Base-by-base conservation (phyloP, 2,113 vertebrate genomes). In the Aramus guarauna region DNA sequence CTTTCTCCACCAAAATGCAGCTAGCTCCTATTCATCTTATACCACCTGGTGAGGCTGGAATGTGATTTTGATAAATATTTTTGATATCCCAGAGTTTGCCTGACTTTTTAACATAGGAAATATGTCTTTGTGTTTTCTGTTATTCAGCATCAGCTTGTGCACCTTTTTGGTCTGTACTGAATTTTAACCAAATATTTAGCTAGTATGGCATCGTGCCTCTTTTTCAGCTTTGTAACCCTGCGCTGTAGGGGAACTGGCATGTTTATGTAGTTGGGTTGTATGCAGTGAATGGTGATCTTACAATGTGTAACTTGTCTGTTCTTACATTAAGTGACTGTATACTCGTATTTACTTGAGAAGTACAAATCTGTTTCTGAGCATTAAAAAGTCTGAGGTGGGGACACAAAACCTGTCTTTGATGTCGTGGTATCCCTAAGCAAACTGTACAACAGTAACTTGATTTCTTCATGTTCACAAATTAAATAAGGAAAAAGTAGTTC, bases 241-340 rank as follows among this genome's bases (percentile, higher is more conserved):
- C 5, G 4, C 45, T 23, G 3, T 8, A 34, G 47, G 36, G 60
- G 27, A 76, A 20, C 26, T 77, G 45, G 34, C 41, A 2, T 20
- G 6, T 21, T 29, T 69, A 19, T 37, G 12, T 53, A 32, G 24
- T 62, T 86, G 68, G n/a, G 9, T 30, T 67, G 10, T 64, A 24
- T 56, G 37, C 34, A 24, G 52, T 0, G 0, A 73, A 12, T 1
- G 1, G 39, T 94, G 78, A 16, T 79, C 53, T 67, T 63, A 24
- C 4, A 11, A 5, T 39, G 19, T 5, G 6, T 50, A 53, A 43
- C 66, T 78, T 30, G 8, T 82, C 52, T 82, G 12, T 64, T 82
- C 62, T 55, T 87, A 30, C 0, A 0, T 82, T 87, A 37, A 2
- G 0, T 72, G 50, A 41, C 67, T 62, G 9, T 59, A 5, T 53